These are phyloP conservation scores for Pleuronectes platessa DNA, from an alignment of 2,113 vertebrate species.

Conservation along the genomic window DNA sequence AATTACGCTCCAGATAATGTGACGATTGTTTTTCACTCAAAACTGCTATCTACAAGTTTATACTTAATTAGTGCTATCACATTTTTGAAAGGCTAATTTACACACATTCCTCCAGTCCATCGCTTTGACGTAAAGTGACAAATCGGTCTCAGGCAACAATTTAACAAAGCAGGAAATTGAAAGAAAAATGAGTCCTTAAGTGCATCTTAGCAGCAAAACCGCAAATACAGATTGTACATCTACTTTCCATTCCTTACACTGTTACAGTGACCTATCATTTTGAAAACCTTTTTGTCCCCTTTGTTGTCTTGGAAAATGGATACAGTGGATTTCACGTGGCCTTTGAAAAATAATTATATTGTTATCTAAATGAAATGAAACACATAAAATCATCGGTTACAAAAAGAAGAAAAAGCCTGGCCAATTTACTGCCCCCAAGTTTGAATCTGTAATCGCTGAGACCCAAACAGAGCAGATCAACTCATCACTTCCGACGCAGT, in stretches of 20 bases:
- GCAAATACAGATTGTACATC: neutral
- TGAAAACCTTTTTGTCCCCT: slow-evolving; percentile 26
- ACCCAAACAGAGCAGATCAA: slow-evolving; percentile 63
- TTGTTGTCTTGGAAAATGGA: slow-evolving; percentile 9
- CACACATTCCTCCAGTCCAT: slow-evolving; percentile 48
- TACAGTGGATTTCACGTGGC: neutral
- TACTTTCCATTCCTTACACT: slow-evolving; percentile 20
- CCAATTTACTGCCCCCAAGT: slow-evolving; percentile 56
- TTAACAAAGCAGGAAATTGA: slow-evolving; percentile 14
- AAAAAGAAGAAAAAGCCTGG: slow-evolving; percentile 49
- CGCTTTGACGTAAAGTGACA: slow-evolving; percentile 9
- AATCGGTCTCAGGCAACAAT: slow-evolving; percentile 39
- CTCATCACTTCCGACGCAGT: slow-evolving; percentile 64
- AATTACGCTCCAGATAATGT: slow-evolving; percentile 64
- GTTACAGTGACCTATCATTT: slow-evolving; percentile 17
- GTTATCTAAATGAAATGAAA: slow-evolving; percentile 53
- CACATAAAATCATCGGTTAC: slow-evolving; percentile 48
- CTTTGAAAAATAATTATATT: slow-evolving; percentile 25
- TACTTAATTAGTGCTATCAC: slow-evolving; percentile 62
- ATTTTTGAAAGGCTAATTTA: slow-evolving; percentile 49
- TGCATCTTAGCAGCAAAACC: neutral
- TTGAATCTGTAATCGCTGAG: slow-evolving; percentile 53
- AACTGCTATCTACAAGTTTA: slow-evolving; percentile 56
- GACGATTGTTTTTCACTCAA: slow-evolving; percentile 60
- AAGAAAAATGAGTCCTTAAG: slow-evolving; percentile 18